A percentile compares a stretch with the other conserved stretches of the same genome.
Evolutionary conservation across 2,113 vertebrate genomes (phyloP).

Genomic region (Pituophis catenifer): DNA sequence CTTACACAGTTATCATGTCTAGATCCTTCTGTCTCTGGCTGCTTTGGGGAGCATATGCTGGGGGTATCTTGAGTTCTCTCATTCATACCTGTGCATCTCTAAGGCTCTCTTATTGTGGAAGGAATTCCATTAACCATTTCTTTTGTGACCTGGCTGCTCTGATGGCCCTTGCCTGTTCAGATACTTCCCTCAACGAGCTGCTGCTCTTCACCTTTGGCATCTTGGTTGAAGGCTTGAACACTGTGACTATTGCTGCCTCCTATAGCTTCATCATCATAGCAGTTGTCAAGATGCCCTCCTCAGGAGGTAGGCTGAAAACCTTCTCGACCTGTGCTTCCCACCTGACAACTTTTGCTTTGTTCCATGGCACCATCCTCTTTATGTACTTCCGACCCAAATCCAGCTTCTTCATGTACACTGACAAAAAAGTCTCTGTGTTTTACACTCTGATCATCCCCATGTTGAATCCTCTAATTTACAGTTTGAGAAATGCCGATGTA

Average conservation of each 20-base stretch:
- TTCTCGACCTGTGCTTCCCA: slow-evolving; percentile 58
- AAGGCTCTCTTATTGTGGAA: neutral
- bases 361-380: slow-evolving; percentile 58
- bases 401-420: slow-evolving; percentile 57
- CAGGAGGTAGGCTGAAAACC: slow-evolving; percentile 41
- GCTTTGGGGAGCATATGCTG: slow-evolving; percentile 29
- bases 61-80: neutral
- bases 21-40: slow-evolving; percentile 32
- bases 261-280: slow-evolving; percentile 51
- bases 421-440: slow-evolving; percentile 59
- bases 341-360: slow-evolving; percentile 41
- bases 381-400: slow-evolving; percentile 55
- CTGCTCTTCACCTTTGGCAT: neutral
- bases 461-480: slow-evolving; percentile 44
- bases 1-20: slow-evolving; percentile 38
- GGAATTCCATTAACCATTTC: neutral
- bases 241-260: slow-evolving; percentile 35
- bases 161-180: neutral
- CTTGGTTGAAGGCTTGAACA: neutral
- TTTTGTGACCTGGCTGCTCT: slow-evolving; percentile 3
- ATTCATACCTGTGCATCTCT: slow-evolving; percentile 3
- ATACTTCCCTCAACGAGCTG: neutral
- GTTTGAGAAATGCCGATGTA: slow-evolving; percentile 58
- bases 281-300: slow-evolving; percentile 43
- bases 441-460: slow-evolving; percentile 60